Conservation (phyloP, 2,888 invertebrate genomes). For the Balanococcus diminutus region DNA sequence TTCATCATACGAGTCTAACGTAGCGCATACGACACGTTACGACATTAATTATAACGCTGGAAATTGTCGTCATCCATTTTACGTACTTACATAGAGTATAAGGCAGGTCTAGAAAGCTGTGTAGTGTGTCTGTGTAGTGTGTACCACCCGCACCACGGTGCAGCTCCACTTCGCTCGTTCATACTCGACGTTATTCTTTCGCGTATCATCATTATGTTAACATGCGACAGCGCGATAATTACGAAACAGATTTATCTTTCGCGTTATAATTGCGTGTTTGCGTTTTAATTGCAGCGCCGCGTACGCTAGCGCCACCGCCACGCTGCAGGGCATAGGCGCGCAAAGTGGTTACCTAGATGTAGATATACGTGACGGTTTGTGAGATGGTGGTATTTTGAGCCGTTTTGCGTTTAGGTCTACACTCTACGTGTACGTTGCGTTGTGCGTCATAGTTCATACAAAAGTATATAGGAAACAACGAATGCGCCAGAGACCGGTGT, state of each 20-base stretch:
- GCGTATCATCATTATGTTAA: background rate
- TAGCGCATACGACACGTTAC: background rate
- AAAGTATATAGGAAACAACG: too few relatives aligned
- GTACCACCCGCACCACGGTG: background rate
- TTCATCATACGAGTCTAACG: background rate
- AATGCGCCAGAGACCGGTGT: background rate
- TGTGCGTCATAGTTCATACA: background rate
- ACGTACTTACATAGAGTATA: too few relatives aligned
- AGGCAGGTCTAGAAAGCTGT: too few relatives aligned
- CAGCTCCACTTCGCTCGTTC: background rate
- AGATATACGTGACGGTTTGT: background rate
- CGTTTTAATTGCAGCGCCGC: conserved; percentile 11
- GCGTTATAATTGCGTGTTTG: conserved; percentile 23
- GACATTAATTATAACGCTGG: background rate
- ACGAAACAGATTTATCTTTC: conserved; percentile 7
- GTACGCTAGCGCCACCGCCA: background rate
- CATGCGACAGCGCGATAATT: conserved; percentile 14
- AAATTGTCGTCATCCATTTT: background rate
- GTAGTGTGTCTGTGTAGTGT: background rate
- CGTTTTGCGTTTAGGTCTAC: background rate
- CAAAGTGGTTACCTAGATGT: background rate
- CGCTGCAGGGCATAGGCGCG: background rate
- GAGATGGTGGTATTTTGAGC: background rate
- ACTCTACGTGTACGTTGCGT: too few relatives aligned
- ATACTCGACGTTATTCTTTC: background rate